Evolutionary conservation across 1,140 invertebrate species (phyloP), one percentile per base, ranked within the genome.

Genomic region (Hylaeus anthracinus): DNA sequence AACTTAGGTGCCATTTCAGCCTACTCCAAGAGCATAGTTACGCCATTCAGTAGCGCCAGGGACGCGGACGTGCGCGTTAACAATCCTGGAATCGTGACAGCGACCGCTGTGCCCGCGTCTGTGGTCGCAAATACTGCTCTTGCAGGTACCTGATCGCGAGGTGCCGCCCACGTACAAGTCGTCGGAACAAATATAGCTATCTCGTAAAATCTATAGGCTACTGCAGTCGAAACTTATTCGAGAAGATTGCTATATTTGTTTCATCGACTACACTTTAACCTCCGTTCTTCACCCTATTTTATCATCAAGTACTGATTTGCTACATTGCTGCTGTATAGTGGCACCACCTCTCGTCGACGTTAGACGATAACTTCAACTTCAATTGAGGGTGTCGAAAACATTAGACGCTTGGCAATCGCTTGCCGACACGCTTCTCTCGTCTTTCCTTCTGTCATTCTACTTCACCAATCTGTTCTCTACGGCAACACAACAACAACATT

Each of bases 11-110:
- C 84, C 58, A 82, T 87, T 39, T 84, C 86, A 60, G 61, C 79
- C 37, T 76, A 86, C 74, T 53, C 79, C 43, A 88, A 89, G 85
- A 81, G 82, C 66, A 75, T 90, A 60, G 89, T 90, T 66, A 83
- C 83, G 43, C 83, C 89, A 8, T 90, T 89, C 89, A 87, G 83
- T 82, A 87, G 81, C 82, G 89, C 85, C 55, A 80, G 88, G 65
- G 89, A 89, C 53, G 75, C 75, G 55, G 89, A 90, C 75, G 78
- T 83, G 26, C 88, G 89, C 73, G 79, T 90, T 65, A 89, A 76
- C 85, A 90, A 90, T 87, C 83, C 88, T 79, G 88, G 82, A 84
- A 75, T 84, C 61, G 63, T 85, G 75, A 84, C 85, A 72, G 78
- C 79, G 64, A 70, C 85, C 63, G 80, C 74, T 64, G 80, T 82